phyloP scores from a whole-genome alignment of 2,113 vertebrate species.

The Tyto alba region DNA sequence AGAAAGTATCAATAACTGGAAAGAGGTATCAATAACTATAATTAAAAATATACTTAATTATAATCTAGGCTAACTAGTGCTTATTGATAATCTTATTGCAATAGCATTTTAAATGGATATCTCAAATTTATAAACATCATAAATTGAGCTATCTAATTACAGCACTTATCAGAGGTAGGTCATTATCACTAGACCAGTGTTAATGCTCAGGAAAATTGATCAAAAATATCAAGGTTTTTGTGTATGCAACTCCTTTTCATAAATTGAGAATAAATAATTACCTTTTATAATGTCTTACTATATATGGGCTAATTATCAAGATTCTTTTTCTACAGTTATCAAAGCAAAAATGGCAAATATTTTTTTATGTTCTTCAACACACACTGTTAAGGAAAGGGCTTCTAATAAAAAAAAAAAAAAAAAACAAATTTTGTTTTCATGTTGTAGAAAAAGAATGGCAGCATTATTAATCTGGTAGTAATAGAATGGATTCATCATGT shows the following conservation, averaged over 20 bases:
- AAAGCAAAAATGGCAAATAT: neutral
- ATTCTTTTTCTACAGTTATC: neutral
- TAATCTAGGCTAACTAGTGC: neutral
- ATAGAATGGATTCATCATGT: neutral
- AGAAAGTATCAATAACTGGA: neutral
- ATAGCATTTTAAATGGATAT: neutral
- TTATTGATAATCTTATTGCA: neutral
- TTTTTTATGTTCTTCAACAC: neutral
- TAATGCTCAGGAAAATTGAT: neutral
- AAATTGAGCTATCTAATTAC: neutral
- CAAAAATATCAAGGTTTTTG: neutral
- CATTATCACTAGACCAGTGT: neutral
- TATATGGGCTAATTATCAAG: neutral
- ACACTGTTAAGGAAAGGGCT: neutral
- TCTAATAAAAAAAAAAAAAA: neutral
- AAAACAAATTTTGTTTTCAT: neutral
- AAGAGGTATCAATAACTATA: neutral
- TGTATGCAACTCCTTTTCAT: neutral
- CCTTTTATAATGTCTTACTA: neutral
- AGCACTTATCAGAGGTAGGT: neutral
- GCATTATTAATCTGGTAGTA: neutral
- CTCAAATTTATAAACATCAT: neutral
- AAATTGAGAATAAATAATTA: neutral
- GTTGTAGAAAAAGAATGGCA: neutral
- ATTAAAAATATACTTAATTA: neutral